phyloP scores from a whole-genome alignment of 2,113 vertebrate species.

The Suncus etruscus region DNA sequence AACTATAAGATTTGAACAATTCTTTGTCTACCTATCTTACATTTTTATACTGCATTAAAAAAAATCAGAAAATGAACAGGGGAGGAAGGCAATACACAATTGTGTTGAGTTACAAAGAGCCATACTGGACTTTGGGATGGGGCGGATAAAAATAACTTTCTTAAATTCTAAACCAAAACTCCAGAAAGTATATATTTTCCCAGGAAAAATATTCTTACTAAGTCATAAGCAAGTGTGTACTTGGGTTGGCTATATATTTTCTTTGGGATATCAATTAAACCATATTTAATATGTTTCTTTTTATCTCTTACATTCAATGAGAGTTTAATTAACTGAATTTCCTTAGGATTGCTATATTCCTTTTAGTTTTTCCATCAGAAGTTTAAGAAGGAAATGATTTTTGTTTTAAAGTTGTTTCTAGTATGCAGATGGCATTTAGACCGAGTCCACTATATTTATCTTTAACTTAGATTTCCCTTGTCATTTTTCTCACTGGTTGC shows the following conservation, averaged over 20 bases:
- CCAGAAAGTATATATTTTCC: neutral
- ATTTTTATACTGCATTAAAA: slow-evolving; percentile 66
- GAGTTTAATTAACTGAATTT: neutral
- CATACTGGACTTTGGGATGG: neutral
- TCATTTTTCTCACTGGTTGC: neutral
- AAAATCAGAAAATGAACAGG: slow-evolving; percentile 9
- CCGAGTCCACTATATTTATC: neutral
- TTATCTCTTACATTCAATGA: slow-evolving; percentile 4
- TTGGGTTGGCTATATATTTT: slow-evolving; percentile 51
- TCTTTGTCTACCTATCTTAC: slow-evolving; percentile 34
- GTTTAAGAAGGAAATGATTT: neutral
- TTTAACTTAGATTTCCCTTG: neutral
- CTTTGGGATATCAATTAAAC: slow-evolving; percentile 42
- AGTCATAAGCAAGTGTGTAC: neutral
- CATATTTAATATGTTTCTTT: slow-evolving; percentile 61
- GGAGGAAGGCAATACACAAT: neutral
- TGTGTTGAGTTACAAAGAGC: neutral
- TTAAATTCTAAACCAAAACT: slow-evolving; percentile 22
- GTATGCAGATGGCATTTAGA: neutral
- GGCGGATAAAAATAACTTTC: slow-evolving; percentile 32
- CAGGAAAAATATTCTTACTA: neutral
- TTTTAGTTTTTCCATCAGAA: neutral
- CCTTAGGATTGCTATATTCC: neutral
- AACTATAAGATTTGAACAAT: neutral
- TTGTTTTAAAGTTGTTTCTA: slow-evolving; percentile 34